Conservation (phyloP, 2,888 invertebrate species). For the Labia minor region DNA sequence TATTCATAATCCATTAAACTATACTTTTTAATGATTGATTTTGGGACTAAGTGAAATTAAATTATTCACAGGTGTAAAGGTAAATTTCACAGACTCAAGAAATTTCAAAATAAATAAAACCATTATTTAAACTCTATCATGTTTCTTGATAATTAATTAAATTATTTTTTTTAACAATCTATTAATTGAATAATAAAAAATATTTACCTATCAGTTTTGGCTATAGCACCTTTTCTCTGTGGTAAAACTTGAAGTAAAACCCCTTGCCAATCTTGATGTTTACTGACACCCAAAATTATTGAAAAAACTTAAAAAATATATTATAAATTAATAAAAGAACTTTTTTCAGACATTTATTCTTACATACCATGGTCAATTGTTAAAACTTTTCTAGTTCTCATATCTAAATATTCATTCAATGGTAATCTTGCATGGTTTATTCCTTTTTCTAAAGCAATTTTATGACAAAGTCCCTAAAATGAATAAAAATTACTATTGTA, state of each 20-base stretch:
- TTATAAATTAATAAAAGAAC: not conserved
- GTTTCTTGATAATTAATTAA: too few species aligned
- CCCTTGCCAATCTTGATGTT: slow-evolving; percentile 68
- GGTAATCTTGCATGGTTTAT: slow-evolving; percentile 78
- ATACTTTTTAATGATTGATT: too few species aligned
- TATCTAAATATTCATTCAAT: slow-evolving; percentile 73
- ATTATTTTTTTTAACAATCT: too few species aligned
- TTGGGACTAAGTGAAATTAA: too few species aligned
- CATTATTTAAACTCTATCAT: too few species aligned
- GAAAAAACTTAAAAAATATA: slow-evolving; percentile 60
- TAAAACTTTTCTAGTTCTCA: slow-evolving; percentile 87
- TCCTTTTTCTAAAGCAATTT: slow-evolving; percentile 65
- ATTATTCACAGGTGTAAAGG: too few species aligned
- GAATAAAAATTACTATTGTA: slow-evolving; percentile 15
- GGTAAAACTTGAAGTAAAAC: slow-evolving; percentile 68
- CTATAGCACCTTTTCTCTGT: slow-evolving; percentile 55
- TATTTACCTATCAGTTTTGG: slow-evolving; percentile 17
- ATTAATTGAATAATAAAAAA: too few species aligned
- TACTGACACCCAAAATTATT: slow-evolving; percentile 63
- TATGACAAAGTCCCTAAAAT: slow-evolving; percentile 70
- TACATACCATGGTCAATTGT: slow-evolving; percentile 85
- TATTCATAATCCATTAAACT: too few species aligned
- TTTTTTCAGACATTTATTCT: not conserved
- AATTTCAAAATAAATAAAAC: slow-evolving; percentile 14
- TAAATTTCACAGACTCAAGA: slow-evolving; percentile 18